phyloP scores from a whole-genome alignment of 2,797 vertebrate genomes.

The Pelochelys cantorii region DNA sequence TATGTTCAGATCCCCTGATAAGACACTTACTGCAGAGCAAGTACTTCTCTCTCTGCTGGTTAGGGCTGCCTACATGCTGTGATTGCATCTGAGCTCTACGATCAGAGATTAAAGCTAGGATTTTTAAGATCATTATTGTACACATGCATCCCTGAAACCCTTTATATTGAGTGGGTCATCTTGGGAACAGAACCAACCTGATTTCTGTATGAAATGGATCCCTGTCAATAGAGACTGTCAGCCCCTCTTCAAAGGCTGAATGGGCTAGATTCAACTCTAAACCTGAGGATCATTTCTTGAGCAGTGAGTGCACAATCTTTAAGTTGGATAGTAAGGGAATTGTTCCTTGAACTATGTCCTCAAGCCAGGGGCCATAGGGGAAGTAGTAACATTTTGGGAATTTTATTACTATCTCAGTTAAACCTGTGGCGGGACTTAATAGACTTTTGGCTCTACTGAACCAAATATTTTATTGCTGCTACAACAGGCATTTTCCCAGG shows the following conservation, averaged over 20 bases:
- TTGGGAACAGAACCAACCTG: neutral
- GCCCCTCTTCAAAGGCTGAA: neutral
- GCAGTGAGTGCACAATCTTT: neutral
- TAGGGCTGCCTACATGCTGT: neutral
- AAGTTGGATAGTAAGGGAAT: neutral
- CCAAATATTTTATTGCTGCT: neutral
- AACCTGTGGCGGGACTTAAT: neutral
- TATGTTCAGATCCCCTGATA: neutral
- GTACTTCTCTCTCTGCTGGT: neutral
- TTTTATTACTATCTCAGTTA: neutral
- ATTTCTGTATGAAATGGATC: neutral
- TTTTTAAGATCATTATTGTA: neutral
- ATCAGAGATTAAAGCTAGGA: neutral
- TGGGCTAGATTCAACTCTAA: neutral
- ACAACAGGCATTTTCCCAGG: neutral
- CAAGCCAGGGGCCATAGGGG: too few species aligned
- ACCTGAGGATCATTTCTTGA: neutral
- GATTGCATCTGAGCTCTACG: neutral
- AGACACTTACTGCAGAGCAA: neutral
- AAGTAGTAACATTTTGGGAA: neutral
- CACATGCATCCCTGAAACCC: neutral
- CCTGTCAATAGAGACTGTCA: neutral
- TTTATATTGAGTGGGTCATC: neutral
- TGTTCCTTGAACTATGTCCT: neutral
- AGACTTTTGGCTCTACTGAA: neutral